Evolutionary conservation across 2,888 invertebrate species (phyloP).

Genomic region (Aproaerema taeniolella): DNA sequence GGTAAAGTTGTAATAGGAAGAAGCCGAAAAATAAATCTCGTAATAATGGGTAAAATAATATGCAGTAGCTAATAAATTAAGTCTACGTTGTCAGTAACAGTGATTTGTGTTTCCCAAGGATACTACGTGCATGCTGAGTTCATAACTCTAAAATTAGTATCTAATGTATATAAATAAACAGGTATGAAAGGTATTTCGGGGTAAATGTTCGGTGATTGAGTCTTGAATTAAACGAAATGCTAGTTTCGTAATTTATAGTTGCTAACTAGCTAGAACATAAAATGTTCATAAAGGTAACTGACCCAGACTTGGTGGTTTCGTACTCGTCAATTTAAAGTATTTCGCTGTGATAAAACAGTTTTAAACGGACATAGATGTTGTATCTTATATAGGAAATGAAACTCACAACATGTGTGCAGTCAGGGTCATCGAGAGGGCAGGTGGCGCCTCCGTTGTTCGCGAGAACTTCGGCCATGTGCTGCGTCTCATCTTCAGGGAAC

Average conservation of each 20-base stretch:
- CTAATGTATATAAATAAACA: conserved; percentile 54
- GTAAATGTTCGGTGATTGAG: conserved; percentile 41
- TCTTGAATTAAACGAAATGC: conserved; percentile 26
- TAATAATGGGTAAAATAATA: conserved; percentile 28
- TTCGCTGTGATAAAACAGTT: too few species aligned
- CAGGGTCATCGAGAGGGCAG: conserved; percentile 86
- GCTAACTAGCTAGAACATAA: too few species aligned
- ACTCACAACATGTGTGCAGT: conserved; percentile 95
- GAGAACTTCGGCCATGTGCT: conserved; percentile 94
- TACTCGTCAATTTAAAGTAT: too few species aligned
- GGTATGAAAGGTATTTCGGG: conserved; percentile 41
- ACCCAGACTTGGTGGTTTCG: too few species aligned
- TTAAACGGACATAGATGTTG: too few species aligned
- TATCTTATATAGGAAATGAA: too few species aligned
- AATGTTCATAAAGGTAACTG: too few species aligned
- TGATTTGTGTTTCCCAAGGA: conserved; percentile 51
- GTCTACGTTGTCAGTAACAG: conserved; percentile 51
- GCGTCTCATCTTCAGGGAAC: conserved; percentile 92
- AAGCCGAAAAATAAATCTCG: conserved; percentile 24
- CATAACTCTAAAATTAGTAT: conserved; percentile 56
- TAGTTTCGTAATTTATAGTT: too few species aligned
- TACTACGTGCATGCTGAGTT: conserved; percentile 62
- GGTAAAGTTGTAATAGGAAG: conserved; percentile 34
- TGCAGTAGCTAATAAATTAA: conserved; percentile 36
- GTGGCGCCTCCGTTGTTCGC: conserved; percentile 90